Evolutionary conservation across 2,113 vertebrate genomes (phyloP), one percentile per base, ranked within the genome.

Genomic region (Corythornis madagascariensis): DNA sequence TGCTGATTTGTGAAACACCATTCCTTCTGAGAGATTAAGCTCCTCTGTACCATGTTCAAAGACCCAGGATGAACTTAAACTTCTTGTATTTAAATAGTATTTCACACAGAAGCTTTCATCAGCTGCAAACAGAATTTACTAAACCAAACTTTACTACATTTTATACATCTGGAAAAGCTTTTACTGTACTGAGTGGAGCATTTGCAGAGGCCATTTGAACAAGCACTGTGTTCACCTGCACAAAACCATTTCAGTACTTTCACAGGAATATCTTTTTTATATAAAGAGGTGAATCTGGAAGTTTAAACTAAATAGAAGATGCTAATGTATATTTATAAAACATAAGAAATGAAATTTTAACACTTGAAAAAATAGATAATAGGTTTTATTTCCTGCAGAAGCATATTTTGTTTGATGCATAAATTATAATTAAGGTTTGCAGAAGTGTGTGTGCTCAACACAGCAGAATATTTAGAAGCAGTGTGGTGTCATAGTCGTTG

Each of bases 271-370:
- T 48, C 15, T 50, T 20, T 15, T 26, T 22, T 47, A 63, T 64
- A 75, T 22, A 79, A 63, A 29, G 8, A 28, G 53, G 13, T 18
- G 15, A 71, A 83, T 76, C 69, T 67, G 16, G 63, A 86, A 95
- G 82, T 63, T 90, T 63, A 78, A 85, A 82, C 16, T 85, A 94
- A 93, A 55, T 86, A 73, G 81, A 86, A 96, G 60, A 56, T 93
- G 69, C 93, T 94, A 90, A 95, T 72, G 29, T 83, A 90, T 89
- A 78, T 57, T 67, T 89, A 47, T 92, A 94, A 94, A 63, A 69
- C 88, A 20, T 29, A 80, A 50, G n/a, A 94, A 89, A 82, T 90
- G 56, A 33, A 65, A 75, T 79, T 87, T 88, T 56, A 96, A 82
- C 83, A 59, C 65, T 74, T 89, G 72, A 84, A 72, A 78, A 92